Base-by-base conservation (phyloP, 2,888 invertebrate genomes). In the Oscheius sp. region DNA sequence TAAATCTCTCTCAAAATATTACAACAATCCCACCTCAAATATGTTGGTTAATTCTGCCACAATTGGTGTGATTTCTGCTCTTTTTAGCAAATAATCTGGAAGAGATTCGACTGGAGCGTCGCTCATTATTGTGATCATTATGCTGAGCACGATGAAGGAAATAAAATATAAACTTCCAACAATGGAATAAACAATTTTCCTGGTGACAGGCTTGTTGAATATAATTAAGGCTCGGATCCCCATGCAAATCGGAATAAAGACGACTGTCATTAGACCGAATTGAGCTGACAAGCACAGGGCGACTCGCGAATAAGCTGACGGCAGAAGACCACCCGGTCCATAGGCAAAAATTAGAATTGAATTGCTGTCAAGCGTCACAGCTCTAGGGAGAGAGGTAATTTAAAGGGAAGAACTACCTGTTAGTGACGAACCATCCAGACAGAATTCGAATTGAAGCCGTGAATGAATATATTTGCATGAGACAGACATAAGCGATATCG, bases 401-500 rank as follows among this genome's bases (percentile, higher is more conserved):
- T 5, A 20, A 5, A 48, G 23, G 23, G 23, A 5, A 48, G 20
- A 48, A 46, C 20, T 34, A 55, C 55, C 55, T 31, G 17, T 55
- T 34, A 25, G 34, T 31, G 20, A 55, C 55, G 17, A 55, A 20
- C 55, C 55, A 55, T 17, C 34, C 55, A 2, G 55, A 34, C 2
- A 55, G 17, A 2, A 55, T 12, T 20, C 55, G n/a, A 20, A 55
- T 4, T 2, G 17, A 33, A 12, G 17, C 17, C 5, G 17, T 34
- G 10, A 33, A 55, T 5, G 55, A 55, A 17, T 55, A 55, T 3
- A 55, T 55, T 34, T 55, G 55, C 55, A 55, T 55, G 2, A 55
- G 37, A 1, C n/a, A 25, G 20, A 55, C 34, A 55, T 55, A 55
- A 17, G 55, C 55, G 10, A 34, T 34, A 34, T 55, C 34, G 23